Percentiles rank a stretch among this genome's conserved stretches.
These are phyloP conservation scores for Acutogordius australiensis DNA, from an alignment of 2,888 invertebrate species.

Conservation along the genomic window DNA sequence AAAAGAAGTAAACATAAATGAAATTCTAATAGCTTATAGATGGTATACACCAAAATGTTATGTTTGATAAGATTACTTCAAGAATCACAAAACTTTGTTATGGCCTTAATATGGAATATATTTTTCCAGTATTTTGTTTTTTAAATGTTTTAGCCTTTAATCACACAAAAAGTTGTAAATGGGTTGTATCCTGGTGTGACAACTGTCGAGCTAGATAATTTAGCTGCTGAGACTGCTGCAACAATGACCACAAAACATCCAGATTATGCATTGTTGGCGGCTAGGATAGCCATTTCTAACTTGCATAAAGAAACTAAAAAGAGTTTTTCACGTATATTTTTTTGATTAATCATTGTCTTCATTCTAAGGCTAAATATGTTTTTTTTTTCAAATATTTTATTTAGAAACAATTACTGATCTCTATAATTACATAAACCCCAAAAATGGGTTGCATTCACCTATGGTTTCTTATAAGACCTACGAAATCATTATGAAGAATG, in stretches of 20 bases:
- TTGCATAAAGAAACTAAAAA: slow-evolving; percentile 91
- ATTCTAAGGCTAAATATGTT: not conserved
- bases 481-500: slow-evolving; percentile 48
- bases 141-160: slow-evolving; percentile 20
- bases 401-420: slow-evolving; percentile 64
- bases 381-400: slow-evolving; percentile 15
- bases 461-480: slow-evolving; percentile 58
- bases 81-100: slow-evolving; percentile 76
- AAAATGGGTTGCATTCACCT: slow-evolving; percentile 40
- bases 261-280: slow-evolving; percentile 46
- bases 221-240: slow-evolving; percentile 94
- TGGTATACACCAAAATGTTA: slow-evolving; percentile 61
- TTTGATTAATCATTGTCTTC: not conserved
- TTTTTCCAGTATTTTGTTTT: slow-evolving; percentile 51
- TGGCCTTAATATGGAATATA: slow-evolving; percentile 70
- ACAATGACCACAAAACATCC: slow-evolving; percentile 87
- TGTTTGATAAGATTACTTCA: slow-evolving; percentile 89
- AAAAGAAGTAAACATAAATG: no score
- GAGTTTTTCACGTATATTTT: slow-evolving; percentile 32
- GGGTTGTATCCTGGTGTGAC: slow-evolving; percentile 84
- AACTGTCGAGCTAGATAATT: slow-evolving; percentile 75
- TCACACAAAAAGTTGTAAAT: slow-evolving; percentile 47
- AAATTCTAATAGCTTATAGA: no score
- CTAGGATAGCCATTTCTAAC: slow-evolving; percentile 72
- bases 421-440: slow-evolving; percentile 40